These are phyloP conservation scores for Mythimna vitellina DNA, from an alignment of 2,888 invertebrate genomes.

Conservation along the genomic window DNA sequence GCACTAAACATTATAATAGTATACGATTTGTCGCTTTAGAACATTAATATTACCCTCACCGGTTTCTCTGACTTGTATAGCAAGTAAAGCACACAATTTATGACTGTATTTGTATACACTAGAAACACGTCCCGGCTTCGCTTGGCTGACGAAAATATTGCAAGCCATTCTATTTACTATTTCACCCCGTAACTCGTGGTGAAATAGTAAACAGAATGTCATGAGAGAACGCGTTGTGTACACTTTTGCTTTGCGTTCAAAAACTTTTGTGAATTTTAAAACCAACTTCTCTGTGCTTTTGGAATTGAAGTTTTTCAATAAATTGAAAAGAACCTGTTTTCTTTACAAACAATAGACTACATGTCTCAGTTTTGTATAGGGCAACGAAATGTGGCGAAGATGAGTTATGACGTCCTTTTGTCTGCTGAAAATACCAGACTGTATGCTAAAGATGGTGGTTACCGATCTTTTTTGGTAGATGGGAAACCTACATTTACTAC, in stretches of 20 bases:
- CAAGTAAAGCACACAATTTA: conserved; percentile 55
- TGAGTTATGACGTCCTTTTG: conserved; percentile 18
- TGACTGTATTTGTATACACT: conserved; percentile 52
- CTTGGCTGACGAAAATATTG: conserved; percentile 44
- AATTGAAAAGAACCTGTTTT: conserved; percentile 38
- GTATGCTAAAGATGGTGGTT: background rate
- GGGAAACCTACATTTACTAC: background rate
- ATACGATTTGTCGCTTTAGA: conserved; percentile 48
- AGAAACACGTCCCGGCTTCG: conserved; percentile 37
- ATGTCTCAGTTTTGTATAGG: background rate
- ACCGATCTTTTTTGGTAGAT: background rate
- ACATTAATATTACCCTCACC: conserved; percentile 50
- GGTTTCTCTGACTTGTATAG: conserved; percentile 38
- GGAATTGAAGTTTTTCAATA: conserved; percentile 34
- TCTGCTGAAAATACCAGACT: background rate
- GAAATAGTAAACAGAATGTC: conserved; percentile 45
- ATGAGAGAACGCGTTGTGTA: conserved; percentile 10
- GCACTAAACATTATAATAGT: conserved; percentile 45
- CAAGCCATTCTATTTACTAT: conserved; percentile 14
- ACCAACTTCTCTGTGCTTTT: conserved; percentile 18
- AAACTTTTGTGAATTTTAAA: conserved; percentile 40
- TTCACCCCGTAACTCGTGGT: too few species aligned
- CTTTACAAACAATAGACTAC: conserved; percentile 6
- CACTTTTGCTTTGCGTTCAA: conserved; percentile 15
- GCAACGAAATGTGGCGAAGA: background rate